Evolutionary conservation across 2,797 vertebrate species (phyloP).

Genomic region (Galago senegalensis): DNA sequence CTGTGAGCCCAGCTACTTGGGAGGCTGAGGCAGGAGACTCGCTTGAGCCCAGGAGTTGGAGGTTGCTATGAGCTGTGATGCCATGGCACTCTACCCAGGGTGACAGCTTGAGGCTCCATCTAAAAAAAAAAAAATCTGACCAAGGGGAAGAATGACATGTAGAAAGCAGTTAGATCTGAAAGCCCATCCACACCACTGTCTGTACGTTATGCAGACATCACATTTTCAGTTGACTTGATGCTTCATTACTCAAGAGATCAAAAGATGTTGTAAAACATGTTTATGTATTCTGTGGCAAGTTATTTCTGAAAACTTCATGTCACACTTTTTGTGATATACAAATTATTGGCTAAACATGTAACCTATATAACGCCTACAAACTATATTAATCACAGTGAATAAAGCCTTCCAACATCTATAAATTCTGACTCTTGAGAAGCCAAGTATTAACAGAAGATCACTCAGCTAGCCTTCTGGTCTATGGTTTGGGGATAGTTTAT

Average conservation of each 20-base stretch:
- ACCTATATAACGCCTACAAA: slow-evolving; percentile 19
- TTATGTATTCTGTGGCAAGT: slow-evolving; percentile 25
- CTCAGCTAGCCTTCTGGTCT: not conserved
- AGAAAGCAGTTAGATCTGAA: slow-evolving; percentile 43
- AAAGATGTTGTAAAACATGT: slow-evolving; percentile 41
- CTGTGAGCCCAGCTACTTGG: no score
- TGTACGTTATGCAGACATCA: slow-evolving; percentile 26
- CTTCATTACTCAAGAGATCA: slow-evolving; percentile 34
- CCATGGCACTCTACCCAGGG: no score
- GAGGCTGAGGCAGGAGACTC: no score
- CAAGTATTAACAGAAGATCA: slow-evolving; percentile 3
- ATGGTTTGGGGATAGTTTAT: not conserved
- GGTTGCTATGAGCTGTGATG: no score
- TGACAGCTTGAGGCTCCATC: no score
- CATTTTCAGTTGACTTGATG: slow-evolving; percentile 59
- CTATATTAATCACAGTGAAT: slow-evolving; percentile 12
- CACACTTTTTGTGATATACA: slow-evolving; percentile 15
- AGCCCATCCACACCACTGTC: not conserved
- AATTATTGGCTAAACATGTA: slow-evolving; percentile 51
- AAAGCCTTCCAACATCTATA: slow-evolving; percentile 18
- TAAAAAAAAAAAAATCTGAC: not conserved
- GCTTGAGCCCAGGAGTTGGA: no score
- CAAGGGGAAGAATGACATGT: slow-evolving; percentile 13
- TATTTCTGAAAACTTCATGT: slow-evolving; percentile 63
- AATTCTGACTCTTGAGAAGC: slow-evolving; percentile 36